A percentile compares a stretch with the other conserved stretches of the same genome.
phyloP scores from a whole-genome alignment of 2,888 invertebrate genomes.

The Nemurella pictetii region DNA sequence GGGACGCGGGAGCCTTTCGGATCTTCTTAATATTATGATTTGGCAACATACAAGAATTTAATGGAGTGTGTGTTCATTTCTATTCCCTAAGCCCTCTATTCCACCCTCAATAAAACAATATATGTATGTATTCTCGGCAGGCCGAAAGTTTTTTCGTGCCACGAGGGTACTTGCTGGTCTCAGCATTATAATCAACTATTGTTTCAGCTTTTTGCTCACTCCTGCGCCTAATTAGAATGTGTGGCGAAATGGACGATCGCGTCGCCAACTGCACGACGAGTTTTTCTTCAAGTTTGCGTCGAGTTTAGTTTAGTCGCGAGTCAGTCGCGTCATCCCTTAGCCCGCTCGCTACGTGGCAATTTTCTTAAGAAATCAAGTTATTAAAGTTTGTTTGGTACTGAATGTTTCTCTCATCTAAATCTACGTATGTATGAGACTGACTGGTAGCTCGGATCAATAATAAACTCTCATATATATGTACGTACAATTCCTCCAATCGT shows the following conservation, averaged over 20 bases:
- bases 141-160: background rate
- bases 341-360: background rate
- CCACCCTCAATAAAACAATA: conserved; percentile 1
- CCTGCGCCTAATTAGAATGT: conserved; percentile 13
- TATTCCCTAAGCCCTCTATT: background rate
- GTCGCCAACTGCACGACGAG: background rate
- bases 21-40: background rate
- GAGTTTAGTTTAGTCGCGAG: background rate
- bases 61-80: background rate
- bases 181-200: conserved; percentile 16
- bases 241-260: background rate
- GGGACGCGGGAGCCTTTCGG: background rate
- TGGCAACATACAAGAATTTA: conserved; percentile 10
- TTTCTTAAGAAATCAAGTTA: conserved; percentile 14
- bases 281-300: background rate
- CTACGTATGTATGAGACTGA: conserved; percentile 31
- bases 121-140: background rate
- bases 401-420: conserved; percentile 27
- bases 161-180: conserved; percentile 1
- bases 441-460: conserved; percentile 29
- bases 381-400: conserved; percentile 20
- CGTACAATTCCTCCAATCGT: conserved; percentile 31
- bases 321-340: background rate
- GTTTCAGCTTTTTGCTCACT: background rate
- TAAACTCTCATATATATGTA: conserved; percentile 31